Conservation (phyloP, 2,888 invertebrate genomes). For the Chrysolina haemoptera region DNA sequence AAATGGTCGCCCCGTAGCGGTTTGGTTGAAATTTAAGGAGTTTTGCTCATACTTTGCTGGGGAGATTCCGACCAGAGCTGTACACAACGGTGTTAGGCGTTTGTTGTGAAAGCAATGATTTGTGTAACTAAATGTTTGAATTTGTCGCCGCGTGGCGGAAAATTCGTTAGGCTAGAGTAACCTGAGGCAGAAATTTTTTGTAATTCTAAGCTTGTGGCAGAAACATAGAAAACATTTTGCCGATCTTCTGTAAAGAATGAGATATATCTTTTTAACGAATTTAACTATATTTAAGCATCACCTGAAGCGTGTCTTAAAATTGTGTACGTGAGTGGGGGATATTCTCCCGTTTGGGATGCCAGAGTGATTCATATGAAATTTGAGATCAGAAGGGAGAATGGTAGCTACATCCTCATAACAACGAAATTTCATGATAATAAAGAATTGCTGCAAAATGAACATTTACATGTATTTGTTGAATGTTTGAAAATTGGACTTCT, state of each 20-base stretch:
- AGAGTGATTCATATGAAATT: conserved; percentile 17
- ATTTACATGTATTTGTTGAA: too few relatives aligned
- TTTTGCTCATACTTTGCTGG: conserved; percentile 24
- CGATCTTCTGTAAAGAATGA: conserved; percentile 32
- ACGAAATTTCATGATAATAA: background rate
- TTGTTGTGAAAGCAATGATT: conserved; percentile 37
- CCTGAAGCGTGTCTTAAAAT: conserved; percentile 62
- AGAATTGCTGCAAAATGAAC: too few relatives aligned
- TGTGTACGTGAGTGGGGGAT: conserved; percentile 5
- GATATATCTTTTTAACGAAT: conserved; percentile 46
- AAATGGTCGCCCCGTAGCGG: conserved; percentile 33
- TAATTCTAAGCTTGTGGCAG: conserved; percentile 58
- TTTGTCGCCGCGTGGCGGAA: conserved; percentile 32
- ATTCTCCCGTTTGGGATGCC: background rate
- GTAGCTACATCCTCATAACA: conserved; percentile 18
- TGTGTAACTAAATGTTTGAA: conserved; percentile 42
- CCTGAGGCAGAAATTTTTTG: conserved; percentile 55
- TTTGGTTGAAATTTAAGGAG: conserved; percentile 23
- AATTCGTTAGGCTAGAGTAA: conserved; percentile 40
- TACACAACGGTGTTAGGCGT: background rate
- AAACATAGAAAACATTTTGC: conserved; percentile 41
- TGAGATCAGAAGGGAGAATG: too few relatives aligned
- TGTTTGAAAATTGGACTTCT: too few relatives aligned
- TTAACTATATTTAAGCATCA: conserved; percentile 56
- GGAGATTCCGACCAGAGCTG: conserved; percentile 19